Evolutionary conservation across 2,113 vertebrate species (phyloP).

Genomic region (Turdus rufiventris): DNA sequence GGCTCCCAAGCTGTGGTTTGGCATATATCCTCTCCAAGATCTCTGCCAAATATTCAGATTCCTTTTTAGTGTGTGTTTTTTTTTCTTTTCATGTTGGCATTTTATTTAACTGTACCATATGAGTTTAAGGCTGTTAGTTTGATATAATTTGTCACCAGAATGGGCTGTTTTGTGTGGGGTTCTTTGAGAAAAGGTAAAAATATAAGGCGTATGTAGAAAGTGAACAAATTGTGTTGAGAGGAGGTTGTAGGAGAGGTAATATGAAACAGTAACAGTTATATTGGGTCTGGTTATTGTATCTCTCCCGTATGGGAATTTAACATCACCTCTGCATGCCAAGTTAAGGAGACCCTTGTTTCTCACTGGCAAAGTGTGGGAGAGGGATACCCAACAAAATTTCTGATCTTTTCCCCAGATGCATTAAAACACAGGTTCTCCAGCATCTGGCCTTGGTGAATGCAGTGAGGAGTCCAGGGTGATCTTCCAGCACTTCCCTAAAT

Average conservation of each 20-base stretch:
- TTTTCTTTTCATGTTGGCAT: slow-evolving; percentile 61
- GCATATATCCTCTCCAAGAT: slow-evolving; percentile 36
- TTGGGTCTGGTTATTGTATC: not conserved
- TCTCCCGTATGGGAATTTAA: not conserved
- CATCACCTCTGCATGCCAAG: not conserved
- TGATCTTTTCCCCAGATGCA: not conserved
- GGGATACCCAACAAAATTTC: not conserved
- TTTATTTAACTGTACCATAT: slow-evolving; percentile 38
- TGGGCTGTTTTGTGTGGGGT: not conserved
- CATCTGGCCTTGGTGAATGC: not conserved
- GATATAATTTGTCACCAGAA: slow-evolving; percentile 25
- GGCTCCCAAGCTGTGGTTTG: slow-evolving; percentile 70
- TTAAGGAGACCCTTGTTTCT: not conserved
- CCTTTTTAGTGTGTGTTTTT: not conserved
- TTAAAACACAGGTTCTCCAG: not conserved
- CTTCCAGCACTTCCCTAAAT: not conserved
- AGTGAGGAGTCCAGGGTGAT: not conserved
- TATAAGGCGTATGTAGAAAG: not conserved
- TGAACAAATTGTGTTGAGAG: not conserved
- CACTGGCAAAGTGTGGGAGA: not conserved
- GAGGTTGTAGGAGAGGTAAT: not conserved
- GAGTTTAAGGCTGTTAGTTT: slow-evolving; percentile 13
- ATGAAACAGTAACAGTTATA: not conserved
- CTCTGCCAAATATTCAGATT: slow-evolving; percentile 64
- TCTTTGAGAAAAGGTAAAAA: slow-evolving; percentile 20